Evolutionary conservation across 2,113 vertebrate genomes (phyloP), one percentile per base, ranked within the genome.

Genomic region (Pachycephala philippinensis): DNA sequence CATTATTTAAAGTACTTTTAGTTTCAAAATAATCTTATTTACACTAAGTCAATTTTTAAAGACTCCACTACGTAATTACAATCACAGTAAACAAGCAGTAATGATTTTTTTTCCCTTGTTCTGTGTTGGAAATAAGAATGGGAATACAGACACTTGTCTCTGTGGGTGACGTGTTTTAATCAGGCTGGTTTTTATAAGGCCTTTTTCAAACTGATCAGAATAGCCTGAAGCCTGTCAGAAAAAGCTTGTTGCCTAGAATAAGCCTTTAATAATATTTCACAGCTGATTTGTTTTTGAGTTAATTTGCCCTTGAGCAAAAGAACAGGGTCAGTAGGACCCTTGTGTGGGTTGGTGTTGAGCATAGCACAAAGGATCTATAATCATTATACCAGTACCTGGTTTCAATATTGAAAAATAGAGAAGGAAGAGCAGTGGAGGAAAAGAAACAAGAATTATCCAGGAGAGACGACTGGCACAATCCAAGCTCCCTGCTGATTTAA

Each of bases 191-290:
- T 97, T 95, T 93, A 84, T 56, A 95, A 86, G 26, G 57, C 44
- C 69, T 92, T 96, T 96, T 91, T 79, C 75, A 91, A 97, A 95
- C 60, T 82, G 79, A 95, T 96, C 84, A 89, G 89, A 91, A 87
- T 90, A 96, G 61, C 61, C 90, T 87, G 90, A 96, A 91, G 75
- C 4, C 21, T 30, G 57, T 75, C 86, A 90, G 75, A 71, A 83
- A 94, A 96, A 86, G 50, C 49, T 59, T 90, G 28, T 76, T 94
- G 63, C 39, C 50, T 59, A 68, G 39, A 86, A 60, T 86, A 84
- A 97, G 31, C 61, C 53, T 86, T 88, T 86, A 88, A 94, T 95
- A 93, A 72, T 66, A 72, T 96, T 95, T 93, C 65, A 93, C 71
- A 79, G 89, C 30, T 94, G 94, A 92, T 87, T 87, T 65, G 37